A percentile compares a stretch with the other conserved stretches of the same genome.
phyloP scores from a whole-genome alignment of 2,113 vertebrate genomes.

The Cyprinus carpio region DNA sequence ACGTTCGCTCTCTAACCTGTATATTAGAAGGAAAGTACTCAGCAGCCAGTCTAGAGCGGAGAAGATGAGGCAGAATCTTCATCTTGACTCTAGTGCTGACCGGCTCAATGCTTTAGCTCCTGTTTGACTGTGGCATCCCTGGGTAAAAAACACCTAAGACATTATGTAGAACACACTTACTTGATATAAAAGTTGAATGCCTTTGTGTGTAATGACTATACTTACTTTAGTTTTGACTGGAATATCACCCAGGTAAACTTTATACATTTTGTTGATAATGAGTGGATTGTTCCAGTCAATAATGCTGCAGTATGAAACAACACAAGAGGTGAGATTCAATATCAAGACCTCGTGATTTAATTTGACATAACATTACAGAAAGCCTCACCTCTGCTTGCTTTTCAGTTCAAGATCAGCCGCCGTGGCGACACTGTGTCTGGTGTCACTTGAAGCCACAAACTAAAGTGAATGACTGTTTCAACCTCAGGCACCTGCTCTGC shows the following conservation, averaged over 20 bases:
- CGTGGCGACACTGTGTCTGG: conserved; percentile 93
- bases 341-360: neutral
- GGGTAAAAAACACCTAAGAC: neutral
- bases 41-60: conserved; percentile 91
- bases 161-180: neutral
- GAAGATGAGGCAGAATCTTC: conserved; percentile 95
- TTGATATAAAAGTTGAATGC: too few species aligned
- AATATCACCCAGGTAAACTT: conserved; percentile 96
- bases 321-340: neutral
- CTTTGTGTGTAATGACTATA: neutral
- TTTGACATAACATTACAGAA: neutral
- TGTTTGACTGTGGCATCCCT: conserved; percentile 91
- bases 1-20: conserved; percentile 78
- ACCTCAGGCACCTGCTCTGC: conserved; percentile 94
- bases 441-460: conserved; percentile 95
- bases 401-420: conserved; percentile 95
- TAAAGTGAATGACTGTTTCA: conserved; percentile 93
- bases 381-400: conserved; percentile 90
- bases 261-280: conserved; percentile 97
- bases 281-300: conserved; percentile 97
- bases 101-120: conserved; percentile 92
- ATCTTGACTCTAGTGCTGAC: conserved; percentile 97
- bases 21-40: conserved; percentile 97
- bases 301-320: conserved; percentile 77
- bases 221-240: conserved; percentile 96